Evolutionary conservation across 2,797 vertebrate genomes (phyloP).

Genomic region (Antrozous pallidus): DNA sequence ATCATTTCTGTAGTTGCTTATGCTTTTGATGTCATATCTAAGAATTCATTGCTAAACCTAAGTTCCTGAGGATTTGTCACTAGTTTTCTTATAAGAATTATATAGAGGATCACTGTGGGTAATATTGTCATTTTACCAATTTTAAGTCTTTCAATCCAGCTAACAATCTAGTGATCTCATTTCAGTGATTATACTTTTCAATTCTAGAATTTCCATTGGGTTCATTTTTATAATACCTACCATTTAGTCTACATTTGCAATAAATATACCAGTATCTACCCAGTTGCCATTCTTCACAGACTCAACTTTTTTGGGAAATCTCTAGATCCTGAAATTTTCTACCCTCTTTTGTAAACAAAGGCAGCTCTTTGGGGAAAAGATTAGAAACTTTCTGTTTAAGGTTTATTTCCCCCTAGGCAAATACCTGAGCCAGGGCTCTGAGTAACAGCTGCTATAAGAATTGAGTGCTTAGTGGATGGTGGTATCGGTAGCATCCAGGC

Average conservation of each 20-base stretch:
- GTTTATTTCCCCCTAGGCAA: neutral
- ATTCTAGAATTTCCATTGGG: neutral
- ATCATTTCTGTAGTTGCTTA: neutral
- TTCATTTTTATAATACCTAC: neutral
- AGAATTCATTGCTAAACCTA: neutral
- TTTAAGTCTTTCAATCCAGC: neutral
- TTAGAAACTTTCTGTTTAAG: neutral
- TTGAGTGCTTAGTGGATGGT: neutral
- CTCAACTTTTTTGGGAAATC: neutral
- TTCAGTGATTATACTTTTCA: slow-evolving; percentile 1
- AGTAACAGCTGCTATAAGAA: neutral
- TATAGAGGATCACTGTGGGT: neutral
- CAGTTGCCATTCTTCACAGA: neutral
- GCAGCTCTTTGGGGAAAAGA: neutral
- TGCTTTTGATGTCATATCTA: neutral
- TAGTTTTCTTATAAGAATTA: neutral
- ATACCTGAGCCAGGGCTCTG: neutral
- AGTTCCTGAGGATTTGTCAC: neutral
- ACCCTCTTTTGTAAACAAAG: neutral
- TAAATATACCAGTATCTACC: neutral
- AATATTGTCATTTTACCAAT: neutral
- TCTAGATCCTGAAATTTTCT: neutral
- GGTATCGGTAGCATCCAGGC: neutral
- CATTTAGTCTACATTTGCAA: neutral
- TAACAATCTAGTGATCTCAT: neutral